Evolutionary conservation across 2,113 vertebrate species (phyloP), one percentile per base, ranked within the genome.

Genomic region (Setophaga kirtlandii): DNA sequence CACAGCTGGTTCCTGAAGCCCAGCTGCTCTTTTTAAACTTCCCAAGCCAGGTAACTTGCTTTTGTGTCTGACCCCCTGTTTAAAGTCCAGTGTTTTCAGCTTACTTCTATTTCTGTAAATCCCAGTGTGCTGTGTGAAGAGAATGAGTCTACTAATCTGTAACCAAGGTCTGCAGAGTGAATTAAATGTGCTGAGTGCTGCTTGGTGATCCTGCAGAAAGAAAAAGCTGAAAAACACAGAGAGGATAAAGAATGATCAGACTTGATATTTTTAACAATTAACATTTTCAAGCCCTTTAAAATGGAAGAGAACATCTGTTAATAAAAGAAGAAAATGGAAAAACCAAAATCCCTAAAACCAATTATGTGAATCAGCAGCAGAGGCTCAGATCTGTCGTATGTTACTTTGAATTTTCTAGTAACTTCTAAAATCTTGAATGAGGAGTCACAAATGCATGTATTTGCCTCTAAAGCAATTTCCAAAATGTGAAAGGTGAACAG

Each of bases 241-340:
- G 56, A 85, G 15, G 50, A 83, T 76, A 77, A 76, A 90, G 67
- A 88, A 93, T 42, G 28, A 63, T 70, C 50, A 63, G 42, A 20
- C 58, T 87, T 58, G 44, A 19, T 83, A 78, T 67, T 83, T 94
- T 50, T 89, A 94, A 90, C 85, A 94, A 95, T 92, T 88, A 93
- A 88, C 79, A 92, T 88, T 96, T 89, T 74, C 47, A 62, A 42
- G 76, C 20, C 59, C 20, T 92, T 91, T 93, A 67, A 93, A 90
- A 92, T 70, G 30, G 71, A 65, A 88, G 42, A 41, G 59, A 86
- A 62, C 35, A 53, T 74, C 63, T 86, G 64, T 88, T 94, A 86
- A 83, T 83, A 92, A 67, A 94, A 77, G 71, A 73, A 88, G 60
- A 87, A 96, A 94, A 91, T 75, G 64, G 77, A 87, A 94, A 94